Evolutionary conservation across 2,797 vertebrate species (phyloP), one percentile per base, ranked within the genome.

Genomic region (Hemitrygon akajei): DNA sequence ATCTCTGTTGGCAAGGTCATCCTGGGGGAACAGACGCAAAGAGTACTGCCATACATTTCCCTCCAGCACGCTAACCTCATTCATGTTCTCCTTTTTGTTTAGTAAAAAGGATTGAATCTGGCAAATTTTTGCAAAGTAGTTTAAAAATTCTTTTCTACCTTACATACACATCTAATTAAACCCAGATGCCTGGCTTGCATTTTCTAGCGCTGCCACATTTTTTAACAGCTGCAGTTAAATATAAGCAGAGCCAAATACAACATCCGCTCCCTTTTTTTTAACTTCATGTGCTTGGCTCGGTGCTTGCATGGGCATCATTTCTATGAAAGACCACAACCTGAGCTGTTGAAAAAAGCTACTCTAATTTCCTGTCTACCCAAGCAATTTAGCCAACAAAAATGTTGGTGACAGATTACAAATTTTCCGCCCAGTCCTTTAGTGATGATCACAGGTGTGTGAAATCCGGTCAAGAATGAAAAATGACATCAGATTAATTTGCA

Each of bases 191-290:
- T 93, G 71, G 91, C 86, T 66, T 9, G n/a, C n/a, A 37, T 89
- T 89, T 89, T 34, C 86, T 66, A 69, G 60, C 69, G 75, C 34
- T 47, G 71, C 66, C 71, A 56, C 71, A 56, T 93, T 93, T 93
- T 75, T 93, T 93, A 75, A 93, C 91, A 93, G 91, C 91, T 93
- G 91, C 91, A 93, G 37, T 93, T 76, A 93, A 93, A 75, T 93
- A 93, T 25, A 73, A 93, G 37, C 25, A 76, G 71, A 93, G 91
- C 91, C 91, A 93, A 93, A 93, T 93, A 93, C 91, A 93, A 93
- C 91, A 93, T 93, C 91, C 86, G 63, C 60, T 89, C 63, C 63
- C 25, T 84, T 84, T 89, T 58, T 89, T 66, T 89, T 69, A 0
- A 73, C 71, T 93, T 93, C 71, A 93, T 93, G 71, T 16, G 71